phyloP scores from a whole-genome alignment of 2,888 invertebrate genomes.

The Chloromyia formosa region DNA sequence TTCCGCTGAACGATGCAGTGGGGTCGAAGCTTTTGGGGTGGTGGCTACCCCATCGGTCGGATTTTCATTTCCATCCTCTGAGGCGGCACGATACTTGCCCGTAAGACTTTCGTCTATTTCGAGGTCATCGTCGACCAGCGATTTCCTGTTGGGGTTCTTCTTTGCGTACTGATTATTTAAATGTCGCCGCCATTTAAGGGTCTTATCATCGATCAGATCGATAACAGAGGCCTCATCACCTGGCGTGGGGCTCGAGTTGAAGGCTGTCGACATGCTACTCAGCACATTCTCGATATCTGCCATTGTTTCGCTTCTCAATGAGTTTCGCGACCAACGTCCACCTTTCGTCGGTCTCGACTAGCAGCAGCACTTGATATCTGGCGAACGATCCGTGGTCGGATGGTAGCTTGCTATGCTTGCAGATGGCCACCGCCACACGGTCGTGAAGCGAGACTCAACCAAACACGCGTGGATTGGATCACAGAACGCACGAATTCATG shows the following conservation, averaged over 20 bases:
- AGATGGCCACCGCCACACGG: conserved; percentile 20
- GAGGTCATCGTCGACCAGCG: not conserved
- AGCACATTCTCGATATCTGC: conserved; percentile 56
- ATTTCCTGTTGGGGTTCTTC: conserved; percentile 53
- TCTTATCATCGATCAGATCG: conserved; percentile 62
- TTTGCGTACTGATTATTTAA: conserved; percentile 63
- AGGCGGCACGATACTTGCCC: not conserved
- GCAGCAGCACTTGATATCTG: not conserved
- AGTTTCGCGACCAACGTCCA: not conserved
- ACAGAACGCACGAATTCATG: too few species aligned
- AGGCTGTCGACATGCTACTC: conserved; percentile 61
- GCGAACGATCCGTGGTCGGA: conserved; percentile 10
- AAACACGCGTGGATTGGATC: too few species aligned
- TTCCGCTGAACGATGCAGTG: not conserved
- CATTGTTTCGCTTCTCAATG: conserved; percentile 11
- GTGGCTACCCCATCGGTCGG: not conserved
- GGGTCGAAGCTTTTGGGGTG: not conserved
- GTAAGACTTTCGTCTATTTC: not conserved
- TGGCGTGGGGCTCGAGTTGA: conserved; percentile 55
- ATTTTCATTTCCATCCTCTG: conserved; percentile 2
- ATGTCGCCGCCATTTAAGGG: conserved; percentile 63
- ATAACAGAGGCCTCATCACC: conserved; percentile 56
- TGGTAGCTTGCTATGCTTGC: conserved; percentile 9
- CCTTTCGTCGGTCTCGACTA: too few species aligned
- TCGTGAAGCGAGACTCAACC: not conserved